Conservation (phyloP, 2,113 vertebrate genomes). For the Oreotrochilus melanogaster region DNA sequence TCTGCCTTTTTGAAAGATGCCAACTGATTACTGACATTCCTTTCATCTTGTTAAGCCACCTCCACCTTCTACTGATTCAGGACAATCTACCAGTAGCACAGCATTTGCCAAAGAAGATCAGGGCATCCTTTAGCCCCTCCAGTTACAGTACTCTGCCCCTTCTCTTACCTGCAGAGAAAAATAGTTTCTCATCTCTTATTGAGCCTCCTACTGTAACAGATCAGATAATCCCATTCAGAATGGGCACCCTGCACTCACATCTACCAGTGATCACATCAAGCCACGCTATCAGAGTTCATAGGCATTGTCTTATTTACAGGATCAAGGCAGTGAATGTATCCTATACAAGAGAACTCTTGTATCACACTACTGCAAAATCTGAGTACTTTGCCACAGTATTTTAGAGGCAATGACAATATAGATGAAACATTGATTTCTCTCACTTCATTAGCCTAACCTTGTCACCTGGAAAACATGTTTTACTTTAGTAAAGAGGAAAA, state of each 20-base stretch:
- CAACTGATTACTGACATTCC: constrained; percentile 10
- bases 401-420: background rate
- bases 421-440: background rate
- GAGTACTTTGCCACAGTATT: background rate
- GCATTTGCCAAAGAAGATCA: background rate
- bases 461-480: background rate
- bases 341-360: background rate
- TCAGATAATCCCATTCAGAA: background rate
- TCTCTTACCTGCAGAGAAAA: rapidly evolving
- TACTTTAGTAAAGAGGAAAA: background rate
- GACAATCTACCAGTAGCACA: background rate
- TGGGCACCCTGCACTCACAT: background rate
- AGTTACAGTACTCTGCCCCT: background rate
- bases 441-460: background rate
- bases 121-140: background rate
- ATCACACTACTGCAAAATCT: background rate
- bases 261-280: background rate
- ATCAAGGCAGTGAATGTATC: background rate
- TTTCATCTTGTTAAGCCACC: background rate
- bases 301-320: background rate
- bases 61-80: constrained; percentile 1
- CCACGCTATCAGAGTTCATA: background rate
- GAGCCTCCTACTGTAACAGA: background rate
- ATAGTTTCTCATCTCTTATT: background rate
- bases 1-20: background rate